Base-by-base conservation (phyloP, 2,888 invertebrate genomes). In the Oligia fasciuncula region DNA sequence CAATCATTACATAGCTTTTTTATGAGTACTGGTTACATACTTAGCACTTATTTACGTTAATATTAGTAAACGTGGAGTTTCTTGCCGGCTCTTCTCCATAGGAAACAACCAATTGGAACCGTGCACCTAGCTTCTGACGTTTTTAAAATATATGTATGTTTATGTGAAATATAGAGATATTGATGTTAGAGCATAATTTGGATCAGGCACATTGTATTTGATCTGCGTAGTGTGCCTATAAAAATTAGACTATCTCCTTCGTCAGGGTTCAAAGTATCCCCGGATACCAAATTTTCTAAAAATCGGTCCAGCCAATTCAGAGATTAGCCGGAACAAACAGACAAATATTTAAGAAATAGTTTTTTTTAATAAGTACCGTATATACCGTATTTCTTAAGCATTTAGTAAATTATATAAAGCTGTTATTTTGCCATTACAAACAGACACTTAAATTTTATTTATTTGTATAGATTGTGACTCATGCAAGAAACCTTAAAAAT, bases 1-100 rank as follows among this genome's bases (percentile, higher is more conserved):
- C 35, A 60, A 60, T 75, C 35, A 75, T 17, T 23, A 23, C 23
- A 29, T 23, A 17, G 17, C 17, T 17, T 76, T 76, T 35, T 75
- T 40, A 62, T 62, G 60, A 54, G 23, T 29, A 46, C 51, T 77
- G 51, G 54, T 54, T 43, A 43, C n/a, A 46, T 57, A 51, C 6
- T 35, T 51, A 13, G 4, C 43, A 54, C 29, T 57, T 19, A 23
- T 23, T 57, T 57, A 60, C 13, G 11, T 60, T n/a, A 60, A 60
- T 60, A 1, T 40, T 40, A 40, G 40, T 40, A 40, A 40, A 4
- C 40, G 5, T 40, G 40, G 40, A 40, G 40, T 40, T 40, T 40
- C 40, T 40, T 40, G 40, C 5, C 40, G 5, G 40, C 40, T 40
- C 40, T 40, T 40, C 40, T 40, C 40, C 40, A 40, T 40, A 40